A percentile compares a stretch with the other conserved stretches of the same genome.
phyloP scores from a whole-genome alignment of 2,797 vertebrate genomes.

The Cyclopterus lumpus region DNA sequence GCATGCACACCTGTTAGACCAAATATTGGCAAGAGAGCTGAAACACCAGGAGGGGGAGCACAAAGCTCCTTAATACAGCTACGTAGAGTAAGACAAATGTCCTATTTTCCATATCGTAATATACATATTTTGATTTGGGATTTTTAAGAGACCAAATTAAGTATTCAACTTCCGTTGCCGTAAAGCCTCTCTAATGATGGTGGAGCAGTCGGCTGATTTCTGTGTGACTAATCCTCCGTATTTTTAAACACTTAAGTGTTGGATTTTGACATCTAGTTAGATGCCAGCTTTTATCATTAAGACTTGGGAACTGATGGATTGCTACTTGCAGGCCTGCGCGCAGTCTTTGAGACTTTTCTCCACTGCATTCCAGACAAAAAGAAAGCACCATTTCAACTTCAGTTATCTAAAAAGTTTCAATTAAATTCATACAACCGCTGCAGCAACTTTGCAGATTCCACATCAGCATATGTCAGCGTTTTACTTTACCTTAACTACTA shows the following conservation, averaged over 20 bases:
- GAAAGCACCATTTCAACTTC: background rate
- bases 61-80: background rate
- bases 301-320: background rate
- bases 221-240: background rate
- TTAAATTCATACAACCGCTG: background rate
- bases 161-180: background rate
- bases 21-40: background rate
- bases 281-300: background rate
- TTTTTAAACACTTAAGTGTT: background rate
- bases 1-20: background rate
- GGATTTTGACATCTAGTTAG: background rate
- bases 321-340: background rate
- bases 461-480: background rate
- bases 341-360: background rate
- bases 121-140: background rate
- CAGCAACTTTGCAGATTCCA: conserved; percentile 9
- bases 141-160: background rate
- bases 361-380: background rate
- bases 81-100: background rate
- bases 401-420: conserved; percentile 5
- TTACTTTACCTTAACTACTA: background rate
- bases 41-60: background rate
- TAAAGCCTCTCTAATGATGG: background rate
- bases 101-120: background rate
- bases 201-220: background rate